Conservation (phyloP, 1,140 invertebrate species). For the Helicoverpa zea region DNA sequence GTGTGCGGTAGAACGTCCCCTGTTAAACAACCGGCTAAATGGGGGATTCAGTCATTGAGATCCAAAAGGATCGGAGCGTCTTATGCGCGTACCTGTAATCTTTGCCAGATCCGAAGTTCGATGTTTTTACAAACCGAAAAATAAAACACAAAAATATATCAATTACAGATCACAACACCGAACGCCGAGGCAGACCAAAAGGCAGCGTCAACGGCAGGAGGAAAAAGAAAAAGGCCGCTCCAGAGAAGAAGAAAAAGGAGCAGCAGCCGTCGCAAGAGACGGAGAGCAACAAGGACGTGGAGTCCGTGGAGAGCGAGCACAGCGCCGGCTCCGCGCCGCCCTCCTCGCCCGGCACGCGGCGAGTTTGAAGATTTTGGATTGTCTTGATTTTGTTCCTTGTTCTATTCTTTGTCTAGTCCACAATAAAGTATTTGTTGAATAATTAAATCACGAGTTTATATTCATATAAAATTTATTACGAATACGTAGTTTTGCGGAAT, state of each 20-base stretch:
- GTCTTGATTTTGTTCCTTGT: slow-evolving; percentile 67
- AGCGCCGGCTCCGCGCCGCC: slow-evolving; percentile 80
- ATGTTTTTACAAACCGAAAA: neutral
- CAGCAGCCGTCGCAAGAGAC: slow-evolving; percentile 81
- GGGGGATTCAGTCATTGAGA: too few relatives aligned
- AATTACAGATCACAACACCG: slow-evolving; percentile 80
- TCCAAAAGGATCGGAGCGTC: too few relatives aligned
- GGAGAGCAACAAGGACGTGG: slow-evolving; percentile 79
- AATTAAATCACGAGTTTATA: neutral
- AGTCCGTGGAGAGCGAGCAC: slow-evolving; percentile 80
- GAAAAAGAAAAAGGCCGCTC: slow-evolving; percentile 81
- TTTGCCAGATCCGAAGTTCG: neutral
- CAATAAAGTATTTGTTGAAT: slow-evolving; percentile 63
- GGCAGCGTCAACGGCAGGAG: slow-evolving; percentile 85
- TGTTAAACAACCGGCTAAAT: too few relatives aligned
- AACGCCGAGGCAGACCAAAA: slow-evolving; percentile 88
- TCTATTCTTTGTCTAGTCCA: slow-evolving; percentile 75
- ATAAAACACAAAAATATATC: neutral
- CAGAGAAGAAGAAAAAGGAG: slow-evolving; percentile 83
- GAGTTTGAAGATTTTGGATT: slow-evolving; percentile 77
- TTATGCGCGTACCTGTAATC: neutral
- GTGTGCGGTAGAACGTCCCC: neutral
- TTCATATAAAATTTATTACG: neutral
- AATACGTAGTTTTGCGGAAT: slow-evolving; percentile 64
- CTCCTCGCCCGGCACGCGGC: slow-evolving; percentile 77